These are phyloP conservation scores for Epizoanthus illoricatus DNA, from an alignment of 92 coral and sea anemone genomes.

Conservation along the genomic window DNA sequence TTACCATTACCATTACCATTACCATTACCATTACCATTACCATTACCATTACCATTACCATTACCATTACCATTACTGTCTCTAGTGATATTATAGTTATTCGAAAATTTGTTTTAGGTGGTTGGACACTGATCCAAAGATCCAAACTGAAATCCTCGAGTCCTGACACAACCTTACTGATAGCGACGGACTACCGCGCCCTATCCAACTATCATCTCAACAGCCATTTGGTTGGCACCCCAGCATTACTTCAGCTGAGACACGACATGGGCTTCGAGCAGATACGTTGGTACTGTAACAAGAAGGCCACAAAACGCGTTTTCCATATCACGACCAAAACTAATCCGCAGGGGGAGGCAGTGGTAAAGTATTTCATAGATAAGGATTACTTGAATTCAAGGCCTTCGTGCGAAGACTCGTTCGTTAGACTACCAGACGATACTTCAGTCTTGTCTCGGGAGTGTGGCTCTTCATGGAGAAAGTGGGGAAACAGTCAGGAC, in stretches of 20 bases:
- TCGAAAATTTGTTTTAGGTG: neutral
- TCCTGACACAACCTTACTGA: neutral
- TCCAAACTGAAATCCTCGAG: conserved; percentile 1
- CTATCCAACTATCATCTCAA: neutral
- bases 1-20: too few species aligned
- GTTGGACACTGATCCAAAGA: conserved; percentile 4
- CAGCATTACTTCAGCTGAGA: neutral
- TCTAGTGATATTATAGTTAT: neutral
- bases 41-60: too few species aligned
- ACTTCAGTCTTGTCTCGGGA: neutral
- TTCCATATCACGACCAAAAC: neutral
- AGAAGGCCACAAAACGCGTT: neutral
- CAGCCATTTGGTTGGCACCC: neutral
- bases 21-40: too few species aligned
- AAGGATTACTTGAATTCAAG: neutral
- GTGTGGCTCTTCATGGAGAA: neutral
- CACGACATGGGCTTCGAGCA: neutral
- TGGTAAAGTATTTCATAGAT: neutral
- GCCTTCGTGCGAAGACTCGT: neutral
- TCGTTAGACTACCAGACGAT: neutral
- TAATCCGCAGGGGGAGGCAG: neutral
- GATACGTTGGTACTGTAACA: neutral
- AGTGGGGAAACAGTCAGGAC: too few species aligned
- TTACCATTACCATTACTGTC: too few species aligned
- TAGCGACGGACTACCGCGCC: neutral